phyloP scores from a whole-genome alignment of 2,888 invertebrate species.

The Cryptocephalus moraei region DNA sequence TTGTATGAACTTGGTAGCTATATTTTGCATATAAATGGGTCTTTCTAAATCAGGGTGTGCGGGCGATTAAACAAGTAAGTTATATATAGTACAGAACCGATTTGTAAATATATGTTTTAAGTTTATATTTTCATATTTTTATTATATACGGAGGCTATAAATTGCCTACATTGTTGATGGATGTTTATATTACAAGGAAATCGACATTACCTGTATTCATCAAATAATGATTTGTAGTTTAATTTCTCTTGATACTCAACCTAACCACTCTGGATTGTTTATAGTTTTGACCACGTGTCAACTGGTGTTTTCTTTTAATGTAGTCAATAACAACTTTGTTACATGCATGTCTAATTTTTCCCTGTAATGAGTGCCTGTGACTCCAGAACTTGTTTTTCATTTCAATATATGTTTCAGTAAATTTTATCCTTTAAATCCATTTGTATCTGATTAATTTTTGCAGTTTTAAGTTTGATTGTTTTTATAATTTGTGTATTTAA shows the following conservation, averaged over 20 bases:
- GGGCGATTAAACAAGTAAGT: constrained; percentile 5
- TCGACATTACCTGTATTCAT: too few species aligned
- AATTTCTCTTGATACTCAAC: neutral
- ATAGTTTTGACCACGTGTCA: too few species aligned
- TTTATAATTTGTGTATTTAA: neutral
- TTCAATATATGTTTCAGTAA: too few species aligned
- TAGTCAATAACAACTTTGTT: neutral
- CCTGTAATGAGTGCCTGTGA: too few species aligned
- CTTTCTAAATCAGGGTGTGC: constrained; percentile 2
- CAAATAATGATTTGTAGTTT: neutral
- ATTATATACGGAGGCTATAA: constrained; percentile 17
- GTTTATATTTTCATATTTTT: constrained; percentile 32
- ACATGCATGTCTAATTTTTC: too few species aligned
- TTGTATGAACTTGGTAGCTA: neutral
- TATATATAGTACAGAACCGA: constrained; percentile 6
- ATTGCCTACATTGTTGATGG: neutral
- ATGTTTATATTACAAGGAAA: too few species aligned
- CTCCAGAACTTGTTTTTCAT: too few species aligned
- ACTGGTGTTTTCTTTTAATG: neutral
- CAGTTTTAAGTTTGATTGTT: neutral
- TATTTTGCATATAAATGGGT: neutral
- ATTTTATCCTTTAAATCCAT: too few species aligned
- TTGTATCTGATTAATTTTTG: neutral
- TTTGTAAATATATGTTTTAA: constrained; percentile 26
- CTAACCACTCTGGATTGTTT: neutral